Percentiles rank a stretch among this genome's conserved stretches.
These are phyloP conservation scores for Molossus alvarezi DNA, from an alignment of 2,797 vertebrate genomes.

Conservation along the genomic window DNA sequence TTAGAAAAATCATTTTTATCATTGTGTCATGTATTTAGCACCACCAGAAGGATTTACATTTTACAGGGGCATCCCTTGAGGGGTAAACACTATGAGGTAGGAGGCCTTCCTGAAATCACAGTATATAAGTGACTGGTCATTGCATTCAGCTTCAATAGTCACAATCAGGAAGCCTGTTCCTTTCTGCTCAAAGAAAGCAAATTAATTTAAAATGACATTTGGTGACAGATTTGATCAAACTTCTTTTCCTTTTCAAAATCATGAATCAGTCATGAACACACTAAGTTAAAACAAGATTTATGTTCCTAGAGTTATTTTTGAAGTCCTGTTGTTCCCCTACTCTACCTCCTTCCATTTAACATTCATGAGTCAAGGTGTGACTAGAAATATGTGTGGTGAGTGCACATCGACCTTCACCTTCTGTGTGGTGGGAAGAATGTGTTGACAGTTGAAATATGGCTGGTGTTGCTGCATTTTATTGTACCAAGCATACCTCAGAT, in stretches of 20 bases:
- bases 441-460: constrained; percentile 72
- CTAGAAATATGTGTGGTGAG: constrained; percentile 80
- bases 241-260: constrained; percentile 77
- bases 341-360: constrained; percentile 79
- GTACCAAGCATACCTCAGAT: neutral
- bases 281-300: constrained; percentile 86
- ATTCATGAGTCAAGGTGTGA: constrained; percentile 86
- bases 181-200: constrained; percentile 67
- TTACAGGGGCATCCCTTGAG: neutral
- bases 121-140: neutral
- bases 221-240: constrained; percentile 77
- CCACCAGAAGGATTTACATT: constrained; percentile 23
- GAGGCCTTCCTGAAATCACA: neutral
- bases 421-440: neutral
- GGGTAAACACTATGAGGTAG: neutral
- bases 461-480: neutral
- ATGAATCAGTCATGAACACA: constrained; percentile 85
- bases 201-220: constrained; percentile 76
- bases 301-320: constrained; percentile 83
- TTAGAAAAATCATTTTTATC: constrained; percentile 1
- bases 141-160: neutral
- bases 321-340: constrained; percentile 82
- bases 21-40: neutral
- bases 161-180: neutral
- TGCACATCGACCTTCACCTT: constrained; percentile 73